Evolutionary conservation across 2,888 invertebrate genomes (phyloP), one percentile per base, ranked within the genome.

Genomic region (Aplocera efformata): DNA sequence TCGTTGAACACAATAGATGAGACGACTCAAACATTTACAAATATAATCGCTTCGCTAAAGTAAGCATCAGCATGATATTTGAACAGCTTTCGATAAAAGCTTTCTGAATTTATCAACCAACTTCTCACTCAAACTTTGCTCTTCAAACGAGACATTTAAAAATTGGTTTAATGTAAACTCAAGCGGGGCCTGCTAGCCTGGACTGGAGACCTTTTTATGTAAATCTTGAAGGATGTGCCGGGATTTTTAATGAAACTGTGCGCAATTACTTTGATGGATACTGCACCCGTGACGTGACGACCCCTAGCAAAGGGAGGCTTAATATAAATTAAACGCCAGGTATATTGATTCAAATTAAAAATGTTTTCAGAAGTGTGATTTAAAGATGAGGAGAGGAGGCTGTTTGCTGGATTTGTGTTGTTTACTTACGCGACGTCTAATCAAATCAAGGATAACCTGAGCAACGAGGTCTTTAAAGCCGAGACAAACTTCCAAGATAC

Each of bases 181-280:
- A 60, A 63, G 58, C 53, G 64, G 53, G 60, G 57, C 58, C 51
- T 47, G 50, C 48, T 54, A 57, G 67, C 68, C 67, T 57, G 54
- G 58, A 69, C 67, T 57, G 54, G 58, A 69, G 73, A 76, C 78
- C 78, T 80, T 84, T 82, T 85, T 84, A 83, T 85, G 81, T 64
- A 81, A 84, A 86, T 85, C 78, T 75, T 73, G 69, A 75, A 79
- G 67, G 78, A 84, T 83, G 83, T 82, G 85, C 78, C 63, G 63
- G 62, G 80, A 71, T 71, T 86, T 77, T 76, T 80, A 84, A 86
- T 79, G 82, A 79, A 78, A 81, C 74, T 72, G 35, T 3, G 69
- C 63, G 76, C 77, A 76, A 80, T 82, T 78, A 78, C 78, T 79
- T 77, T 80, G 78, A 84, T 71, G 77, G 72, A 78, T 78, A 76